These are phyloP conservation scores for Pomacea canaliculata DNA, from an alignment of 2,888 invertebrate genomes.

Conservation along the genomic window DNA sequence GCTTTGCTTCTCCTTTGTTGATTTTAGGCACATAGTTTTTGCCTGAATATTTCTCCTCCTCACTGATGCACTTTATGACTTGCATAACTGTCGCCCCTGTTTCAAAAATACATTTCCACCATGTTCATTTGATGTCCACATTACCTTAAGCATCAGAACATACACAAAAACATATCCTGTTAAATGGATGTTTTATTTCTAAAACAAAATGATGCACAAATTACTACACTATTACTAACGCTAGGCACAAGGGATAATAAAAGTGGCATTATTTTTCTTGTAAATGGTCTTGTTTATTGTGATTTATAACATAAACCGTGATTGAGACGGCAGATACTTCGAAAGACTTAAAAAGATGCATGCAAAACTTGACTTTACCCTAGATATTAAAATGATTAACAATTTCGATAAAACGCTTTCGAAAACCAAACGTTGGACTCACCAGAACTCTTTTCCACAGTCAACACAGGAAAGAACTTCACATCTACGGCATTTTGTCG, in stretches of 20 bases:
- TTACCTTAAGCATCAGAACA: background rate
- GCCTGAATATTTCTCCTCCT: constrained; percentile 90
- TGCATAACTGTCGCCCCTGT: constrained; percentile 80
- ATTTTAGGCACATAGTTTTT: constrained; percentile 82
- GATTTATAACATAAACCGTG: no score
- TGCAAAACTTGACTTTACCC: no score
- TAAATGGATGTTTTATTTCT: background rate
- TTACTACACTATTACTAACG: no score
- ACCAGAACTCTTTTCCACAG: constrained; percentile 87
- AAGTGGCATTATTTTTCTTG: no score
- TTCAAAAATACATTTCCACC: constrained; percentile 6
- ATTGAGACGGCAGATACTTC: no score
- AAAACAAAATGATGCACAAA: background rate
- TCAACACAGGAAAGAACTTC: constrained; percentile 90
- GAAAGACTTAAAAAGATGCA: no score
- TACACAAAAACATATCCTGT: background rate
- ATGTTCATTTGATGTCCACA: no score
- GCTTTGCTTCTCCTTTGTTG: constrained; percentile 89
- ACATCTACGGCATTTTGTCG: constrained; percentile 78
- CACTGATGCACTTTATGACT: constrained; percentile 86
- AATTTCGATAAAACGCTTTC: no score
- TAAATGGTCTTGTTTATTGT: no score
- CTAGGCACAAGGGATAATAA: no score
- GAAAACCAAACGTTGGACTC: constrained; percentile 16
- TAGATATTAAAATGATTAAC: no score